Evolutionary conservation across 2,113 vertebrate genomes (phyloP).

Genomic region (Heteronetta atricapilla): DNA sequence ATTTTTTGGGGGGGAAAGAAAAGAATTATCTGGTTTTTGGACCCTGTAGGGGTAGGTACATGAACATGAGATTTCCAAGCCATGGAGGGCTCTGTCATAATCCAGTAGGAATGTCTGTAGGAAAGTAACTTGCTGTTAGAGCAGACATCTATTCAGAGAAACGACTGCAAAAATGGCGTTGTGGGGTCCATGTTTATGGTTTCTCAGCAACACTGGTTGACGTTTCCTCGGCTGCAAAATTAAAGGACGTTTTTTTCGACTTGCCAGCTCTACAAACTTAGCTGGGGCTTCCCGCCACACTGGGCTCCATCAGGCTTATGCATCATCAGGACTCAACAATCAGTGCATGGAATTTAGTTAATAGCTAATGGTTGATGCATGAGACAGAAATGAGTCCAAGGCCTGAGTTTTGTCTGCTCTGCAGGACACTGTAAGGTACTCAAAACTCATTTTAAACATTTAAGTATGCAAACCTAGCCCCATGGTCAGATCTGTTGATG

Average conservation of each 20-base stretch:
- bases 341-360: background rate
- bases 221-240: slow-evolving; percentile 24
- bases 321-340: background rate
- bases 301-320: background rate
- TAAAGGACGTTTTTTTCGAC: background rate
- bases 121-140: background rate
- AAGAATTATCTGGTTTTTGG: background rate
- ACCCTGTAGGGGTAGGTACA: background rate
- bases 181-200: slow-evolving; percentile 62
- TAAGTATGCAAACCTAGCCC: background rate
- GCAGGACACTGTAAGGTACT: background rate
- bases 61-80: background rate
- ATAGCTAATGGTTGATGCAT: background rate
- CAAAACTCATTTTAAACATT: background rate
- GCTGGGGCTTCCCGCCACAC: background rate
- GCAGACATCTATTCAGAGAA: slow-evolving; percentile 36
- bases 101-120: slow-evolving; percentile 17
- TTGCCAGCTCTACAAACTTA: slow-evolving; percentile 6
- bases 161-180: slow-evolving; percentile 33
- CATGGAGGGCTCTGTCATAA: slow-evolving; percentile 44
- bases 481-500: background rate
- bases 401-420: background rate
- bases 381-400: background rate
- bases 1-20: background rate
- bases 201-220: slow-evolving; percentile 54